Evolutionary conservation across 2,888 invertebrate genomes (phyloP), one percentile per base, ranked within the genome.

Genomic region (Celastrina argiolus): DNA sequence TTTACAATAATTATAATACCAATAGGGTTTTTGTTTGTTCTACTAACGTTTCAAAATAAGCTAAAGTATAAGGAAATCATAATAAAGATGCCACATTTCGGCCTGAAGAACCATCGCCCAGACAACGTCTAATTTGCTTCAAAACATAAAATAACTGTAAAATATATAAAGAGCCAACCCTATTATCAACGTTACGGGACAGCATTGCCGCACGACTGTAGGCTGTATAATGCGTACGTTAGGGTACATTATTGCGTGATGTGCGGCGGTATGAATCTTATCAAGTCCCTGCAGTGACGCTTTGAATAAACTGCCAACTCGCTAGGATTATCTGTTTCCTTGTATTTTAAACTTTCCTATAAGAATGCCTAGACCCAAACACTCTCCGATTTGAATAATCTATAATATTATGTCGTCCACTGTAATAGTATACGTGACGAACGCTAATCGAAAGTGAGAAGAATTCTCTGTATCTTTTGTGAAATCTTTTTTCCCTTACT

Each of bases 261-360:
- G 26, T 56, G 26, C 8, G 12, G 16, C 16, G 28, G 41, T 12
- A 41, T 65, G 65, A 65, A 65, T 65, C 41, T 65, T 65, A 65
- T 65, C 65, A 31, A 41, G 36, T 58, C 22, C 28, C 41, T 65
- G 65, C 65, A 65, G 65, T 65, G 65, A 65, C 65, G 65, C 56
- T 36, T 41, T 65, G 41, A 65, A 65, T 65, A 65, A 65, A 65
- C 65, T 65, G 65, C 65, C 65, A 39, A 58, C 65, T 56, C 58
- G 58, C 41, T 31, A 28, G 58, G 56, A 65, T 56, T 58, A 58
- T 58, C 58, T 65, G 65, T 51, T 65, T 65, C 39, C 65, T 39
- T 65, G 41, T 65, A 31, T 56, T 58, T 41, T 22, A 51, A 59
- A 34, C 34, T 59, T 59, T 31, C 36, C 7, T 18, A 16, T 31